phyloP scores from a whole-genome alignment of 2,888 invertebrate species.

The Pristionchus exspectatus region DNA sequence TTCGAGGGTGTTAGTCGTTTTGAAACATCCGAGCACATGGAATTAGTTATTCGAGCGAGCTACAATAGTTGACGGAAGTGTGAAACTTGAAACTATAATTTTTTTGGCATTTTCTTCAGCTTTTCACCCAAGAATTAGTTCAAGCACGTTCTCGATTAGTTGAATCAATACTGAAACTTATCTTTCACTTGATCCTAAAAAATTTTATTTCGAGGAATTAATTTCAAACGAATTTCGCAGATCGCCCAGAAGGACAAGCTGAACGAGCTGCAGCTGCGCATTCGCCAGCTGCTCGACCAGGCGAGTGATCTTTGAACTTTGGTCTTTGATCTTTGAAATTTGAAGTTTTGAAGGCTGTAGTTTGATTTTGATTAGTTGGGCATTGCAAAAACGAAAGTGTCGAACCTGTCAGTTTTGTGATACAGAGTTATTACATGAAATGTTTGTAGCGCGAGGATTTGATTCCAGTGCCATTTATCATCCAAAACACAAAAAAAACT shows the following conservation, averaged over 20 bases:
- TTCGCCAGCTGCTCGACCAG: slow-evolving; percentile 95
- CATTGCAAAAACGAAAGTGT: neutral
- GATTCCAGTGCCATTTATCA: neutral
- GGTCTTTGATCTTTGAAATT: neutral
- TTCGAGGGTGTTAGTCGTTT: too few species aligned
- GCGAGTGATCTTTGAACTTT: neutral
- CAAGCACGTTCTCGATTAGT: neutral
- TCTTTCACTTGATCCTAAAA: neutral
- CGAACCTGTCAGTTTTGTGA: neutral
- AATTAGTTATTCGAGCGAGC: too few species aligned
- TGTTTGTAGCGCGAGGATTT: neutral
- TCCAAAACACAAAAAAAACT: neutral
- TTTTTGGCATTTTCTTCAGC: neutral
- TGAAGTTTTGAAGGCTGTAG: neutral
- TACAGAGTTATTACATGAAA: neutral
- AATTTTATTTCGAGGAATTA: neutral
- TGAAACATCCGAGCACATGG: too few species aligned
- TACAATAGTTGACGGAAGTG: too few species aligned
- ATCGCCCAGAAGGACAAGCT: slow-evolving; percentile 98
- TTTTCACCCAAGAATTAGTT: neutral
- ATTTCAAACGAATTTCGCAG: slow-evolving; percentile 65
- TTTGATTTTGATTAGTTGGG: neutral
- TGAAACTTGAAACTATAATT: too few species aligned
- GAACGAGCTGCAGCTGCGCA: slow-evolving; percentile 93
- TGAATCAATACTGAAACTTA: neutral